Evolutionary conservation across 1,140 invertebrate species (phyloP).

Genomic region (Aphidius ervi): DNA sequence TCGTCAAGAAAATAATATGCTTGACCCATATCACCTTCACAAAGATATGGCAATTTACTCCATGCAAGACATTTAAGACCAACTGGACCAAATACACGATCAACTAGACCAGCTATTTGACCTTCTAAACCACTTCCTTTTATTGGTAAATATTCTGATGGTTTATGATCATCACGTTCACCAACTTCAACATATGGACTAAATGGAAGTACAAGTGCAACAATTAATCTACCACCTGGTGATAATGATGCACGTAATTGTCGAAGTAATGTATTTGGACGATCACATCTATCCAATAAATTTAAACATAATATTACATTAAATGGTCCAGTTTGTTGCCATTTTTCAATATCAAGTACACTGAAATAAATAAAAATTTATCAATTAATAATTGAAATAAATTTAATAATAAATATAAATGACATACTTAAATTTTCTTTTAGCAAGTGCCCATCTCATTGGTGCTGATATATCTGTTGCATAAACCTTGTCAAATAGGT

Average conservation of each 20-base stretch:
- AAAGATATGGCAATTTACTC: conserved; percentile 86
- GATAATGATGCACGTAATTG: conserved; percentile 64
- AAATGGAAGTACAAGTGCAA: conserved; percentile 86
- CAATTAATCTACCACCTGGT: conserved; percentile 65
- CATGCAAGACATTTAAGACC: conserved; percentile 73
- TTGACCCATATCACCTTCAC: conserved; percentile 89
- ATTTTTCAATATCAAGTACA: conserved; percentile 71
- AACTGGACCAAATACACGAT: conserved; percentile 65
- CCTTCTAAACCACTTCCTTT: conserved; percentile 70
- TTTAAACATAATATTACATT: conserved; percentile 85
- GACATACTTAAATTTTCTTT: conserved; percentile 72
- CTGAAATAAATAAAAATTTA: conserved; percentile 51
- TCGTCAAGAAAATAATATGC: conserved; percentile 89
- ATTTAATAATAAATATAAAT: not conserved
- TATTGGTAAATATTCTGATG: conserved; percentile 67
- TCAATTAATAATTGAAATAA: not conserved
- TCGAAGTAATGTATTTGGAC: conserved; percentile 69
- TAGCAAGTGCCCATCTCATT: conserved; percentile 71
- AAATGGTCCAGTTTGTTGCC: conserved; percentile 63
- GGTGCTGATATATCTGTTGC: conserved; percentile 82
- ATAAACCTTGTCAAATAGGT: conserved; percentile 68
- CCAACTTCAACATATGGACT: conserved; percentile 85
- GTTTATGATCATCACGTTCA: conserved; percentile 63
- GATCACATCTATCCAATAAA: conserved; percentile 83
- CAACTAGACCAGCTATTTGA: conserved; percentile 69